These are phyloP conservation scores for Notolabrus celidotus DNA, from an alignment of 2,797 vertebrate genomes.

Conservation along the genomic window DNA sequence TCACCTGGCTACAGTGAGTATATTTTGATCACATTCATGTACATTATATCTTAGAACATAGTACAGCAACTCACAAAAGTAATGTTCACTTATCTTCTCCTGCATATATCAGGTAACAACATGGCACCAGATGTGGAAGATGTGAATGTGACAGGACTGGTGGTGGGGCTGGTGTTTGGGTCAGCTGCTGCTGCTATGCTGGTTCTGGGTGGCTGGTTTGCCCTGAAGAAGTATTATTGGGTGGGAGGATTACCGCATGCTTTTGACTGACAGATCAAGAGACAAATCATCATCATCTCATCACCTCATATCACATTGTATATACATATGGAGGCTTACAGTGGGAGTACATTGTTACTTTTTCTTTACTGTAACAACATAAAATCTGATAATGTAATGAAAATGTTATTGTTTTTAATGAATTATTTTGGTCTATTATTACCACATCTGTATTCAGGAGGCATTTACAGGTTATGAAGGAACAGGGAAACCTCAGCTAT, in stretches of 20 bases:
- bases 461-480: slow-evolving; percentile 13
- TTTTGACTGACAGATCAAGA: slow-evolving; percentile 57
- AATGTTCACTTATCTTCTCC: slow-evolving; percentile 10
- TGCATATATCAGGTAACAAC: slow-evolving; percentile 50
- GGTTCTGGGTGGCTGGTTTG: slow-evolving; percentile 77
- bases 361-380: too few species aligned
- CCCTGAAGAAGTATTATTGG: slow-evolving; percentile 77
- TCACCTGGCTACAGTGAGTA: slow-evolving; percentile 67
- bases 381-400: too few species aligned
- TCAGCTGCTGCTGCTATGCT: slow-evolving; percentile 67
- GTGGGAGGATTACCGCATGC: slow-evolving; percentile 26
- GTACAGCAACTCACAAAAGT: not conserved
- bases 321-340: not conserved
- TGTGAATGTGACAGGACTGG: slow-evolving; percentile 61
- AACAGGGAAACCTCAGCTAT: not conserved
- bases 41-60: not conserved
- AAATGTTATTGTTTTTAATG: too few species aligned
- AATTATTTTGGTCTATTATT: not conserved
- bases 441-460: not conserved
- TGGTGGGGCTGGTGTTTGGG: slow-evolving; percentile 75
- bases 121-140: slow-evolving; percentile 11
- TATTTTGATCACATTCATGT: not conserved
- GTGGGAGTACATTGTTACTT: too few species aligned
- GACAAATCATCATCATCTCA: not conserved
- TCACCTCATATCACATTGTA: not conserved